phyloP scores from a whole-genome alignment of 2,797 vertebrate genomes.

The Danio tinwini region DNA sequence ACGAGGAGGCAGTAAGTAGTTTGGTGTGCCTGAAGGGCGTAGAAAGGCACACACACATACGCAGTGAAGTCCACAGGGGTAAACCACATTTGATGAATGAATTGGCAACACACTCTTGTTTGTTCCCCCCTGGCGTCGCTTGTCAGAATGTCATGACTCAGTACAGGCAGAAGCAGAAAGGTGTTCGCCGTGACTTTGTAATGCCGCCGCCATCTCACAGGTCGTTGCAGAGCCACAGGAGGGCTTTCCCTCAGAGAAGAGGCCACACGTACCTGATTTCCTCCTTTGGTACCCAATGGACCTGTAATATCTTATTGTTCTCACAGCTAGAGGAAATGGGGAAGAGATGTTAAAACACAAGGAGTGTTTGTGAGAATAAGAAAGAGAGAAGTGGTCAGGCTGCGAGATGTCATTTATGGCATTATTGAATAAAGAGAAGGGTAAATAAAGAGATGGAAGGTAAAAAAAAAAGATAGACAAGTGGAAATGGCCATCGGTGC shows the following conservation, averaged over 20 bases:
- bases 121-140: slow-evolving; percentile 58
- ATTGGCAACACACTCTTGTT: slow-evolving; percentile 59
- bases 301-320: slow-evolving; percentile 47
- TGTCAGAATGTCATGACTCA: slow-evolving; percentile 75
- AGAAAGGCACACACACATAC: slow-evolving; percentile 48
- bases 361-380: slow-evolving; percentile 4
- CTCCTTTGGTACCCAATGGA: slow-evolving; percentile 47
- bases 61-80: slow-evolving; percentile 52
- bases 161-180: slow-evolving; percentile 61
- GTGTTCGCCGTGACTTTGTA: slow-evolving; percentile 74
- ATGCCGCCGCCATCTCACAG: slow-evolving; percentile 50
- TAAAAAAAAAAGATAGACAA: slow-evolving; percentile 14
- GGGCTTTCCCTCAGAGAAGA: slow-evolving; percentile 48
- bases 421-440: slow-evolving; percentile 42
- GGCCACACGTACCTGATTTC: slow-evolving; percentile 50
- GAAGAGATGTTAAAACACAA: slow-evolving; percentile 47
- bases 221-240: slow-evolving; percentile 49
- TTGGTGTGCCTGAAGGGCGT: slow-evolving; percentile 54
- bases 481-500: neutral
- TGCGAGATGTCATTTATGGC: slow-evolving; percentile 31
- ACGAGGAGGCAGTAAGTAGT: slow-evolving; percentile 46
- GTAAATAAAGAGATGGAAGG: slow-evolving; percentile 35
- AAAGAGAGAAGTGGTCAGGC: slow-evolving; percentile 11
- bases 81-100: slow-evolving; percentile 63
- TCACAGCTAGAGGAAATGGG: slow-evolving; percentile 45